Conservation (phyloP, 2,888 invertebrate genomes). For the Nephrotoma appendiculata region DNA sequence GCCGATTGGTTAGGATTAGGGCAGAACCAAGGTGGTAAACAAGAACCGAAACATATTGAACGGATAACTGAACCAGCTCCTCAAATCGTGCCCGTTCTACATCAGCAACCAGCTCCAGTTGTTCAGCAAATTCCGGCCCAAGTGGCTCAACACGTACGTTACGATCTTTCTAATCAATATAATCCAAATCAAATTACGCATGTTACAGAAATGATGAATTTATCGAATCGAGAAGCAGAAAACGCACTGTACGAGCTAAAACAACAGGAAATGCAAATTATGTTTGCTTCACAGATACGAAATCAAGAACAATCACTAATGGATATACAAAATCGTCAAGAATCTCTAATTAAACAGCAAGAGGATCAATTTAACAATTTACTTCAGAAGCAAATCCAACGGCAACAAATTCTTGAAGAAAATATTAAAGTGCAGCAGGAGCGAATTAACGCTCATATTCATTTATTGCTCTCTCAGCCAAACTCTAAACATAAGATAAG, state of each 20-base stretch:
- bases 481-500: background rate
- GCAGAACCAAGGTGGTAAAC: background rate
- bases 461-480: conserved; percentile 11
- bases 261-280: conserved; percentile 28
- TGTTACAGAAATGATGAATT: background rate
- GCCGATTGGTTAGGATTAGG: conserved; percentile 30
- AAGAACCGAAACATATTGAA: background rate
- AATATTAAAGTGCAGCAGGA: conserved; percentile 29
- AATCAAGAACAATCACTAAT: conserved; percentile 25
- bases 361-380: conserved; percentile 26
- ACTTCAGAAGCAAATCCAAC: conserved; percentile 26
- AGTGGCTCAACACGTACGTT: background rate
- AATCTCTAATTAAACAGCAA: conserved; percentile 22
- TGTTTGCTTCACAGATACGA: conserved; percentile 28
- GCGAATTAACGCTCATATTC: conserved; percentile 28
- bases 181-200: background rate
- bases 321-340: conserved; percentile 29
- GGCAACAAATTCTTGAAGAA: conserved; percentile 28
- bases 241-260: conserved; percentile 23
- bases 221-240: conserved; percentile 22
- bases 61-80: background rate
- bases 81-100: background rate
- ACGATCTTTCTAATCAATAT: background rate
- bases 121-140: background rate
- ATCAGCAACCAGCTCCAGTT: background rate